These are phyloP conservation scores for Torymus tubicola DNA, from an alignment of 2,888 invertebrate species.

Conservation along the genomic window DNA sequence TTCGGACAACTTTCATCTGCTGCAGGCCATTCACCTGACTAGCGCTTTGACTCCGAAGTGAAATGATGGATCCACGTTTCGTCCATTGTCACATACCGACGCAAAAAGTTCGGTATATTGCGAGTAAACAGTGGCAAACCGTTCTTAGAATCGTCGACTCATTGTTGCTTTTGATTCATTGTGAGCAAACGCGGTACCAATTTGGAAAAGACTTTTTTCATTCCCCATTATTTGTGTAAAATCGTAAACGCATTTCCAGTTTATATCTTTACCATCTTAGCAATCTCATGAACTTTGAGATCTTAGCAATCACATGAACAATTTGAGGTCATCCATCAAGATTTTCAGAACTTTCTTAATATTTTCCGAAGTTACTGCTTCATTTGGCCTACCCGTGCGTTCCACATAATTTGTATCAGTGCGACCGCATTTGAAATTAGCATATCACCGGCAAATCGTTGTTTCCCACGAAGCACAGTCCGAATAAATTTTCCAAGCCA, in stretches of 20 bases:
- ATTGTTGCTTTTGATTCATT: conserved; percentile 58
- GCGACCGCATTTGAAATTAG: conserved; percentile 1
- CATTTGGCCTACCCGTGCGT: not conserved
- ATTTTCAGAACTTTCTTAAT: not conserved
- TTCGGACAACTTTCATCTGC: conserved; percentile 44
- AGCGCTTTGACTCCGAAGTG: conserved; percentile 63
- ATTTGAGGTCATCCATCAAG: not conserved
- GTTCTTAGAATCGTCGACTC: conserved; percentile 46
- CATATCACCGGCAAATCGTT: conserved; percentile 1
- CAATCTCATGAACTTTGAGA: conserved; percentile 12
- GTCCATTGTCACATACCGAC: conserved; percentile 69
- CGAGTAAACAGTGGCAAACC: conserved; percentile 53
- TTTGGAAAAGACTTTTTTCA: conserved; percentile 61
- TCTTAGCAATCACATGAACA: too few species aligned
- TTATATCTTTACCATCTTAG: not conserved
- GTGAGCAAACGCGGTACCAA: conserved; percentile 68
- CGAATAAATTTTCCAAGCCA: conserved; percentile 19
- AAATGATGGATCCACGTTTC: conserved; percentile 70
- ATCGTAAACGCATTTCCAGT: conserved; percentile 2
- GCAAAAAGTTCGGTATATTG: conserved; percentile 57
- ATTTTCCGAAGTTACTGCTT: not conserved
- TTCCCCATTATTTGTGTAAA: conserved; percentile 61
- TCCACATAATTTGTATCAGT: not conserved
- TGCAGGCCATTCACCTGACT: conserved; percentile 9
- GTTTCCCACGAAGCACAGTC: not conserved